Conservation (phyloP, 2,797 vertebrate species). For the Rachycentron canadum region DNA sequence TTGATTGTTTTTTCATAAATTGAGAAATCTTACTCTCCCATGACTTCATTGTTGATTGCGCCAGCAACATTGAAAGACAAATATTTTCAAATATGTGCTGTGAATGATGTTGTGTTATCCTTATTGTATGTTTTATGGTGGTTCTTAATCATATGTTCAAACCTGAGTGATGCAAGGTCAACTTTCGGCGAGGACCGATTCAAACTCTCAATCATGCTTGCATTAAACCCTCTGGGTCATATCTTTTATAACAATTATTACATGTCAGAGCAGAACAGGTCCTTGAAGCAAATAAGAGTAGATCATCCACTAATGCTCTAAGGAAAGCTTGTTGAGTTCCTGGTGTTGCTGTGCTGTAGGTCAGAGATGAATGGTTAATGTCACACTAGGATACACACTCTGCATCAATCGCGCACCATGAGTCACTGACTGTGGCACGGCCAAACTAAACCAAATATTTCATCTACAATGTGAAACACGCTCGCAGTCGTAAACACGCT, state of each 20-base stretch:
- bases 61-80: neutral
- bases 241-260: conserved; percentile 47
- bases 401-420: conserved; percentile 70
- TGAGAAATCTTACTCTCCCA: neutral
- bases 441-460: conserved; percentile 86
- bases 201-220: neutral
- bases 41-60: neutral
- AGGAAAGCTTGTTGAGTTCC: conserved; percentile 77
- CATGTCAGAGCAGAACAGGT: conserved; percentile 14
- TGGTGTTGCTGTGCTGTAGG: conserved; percentile 63
- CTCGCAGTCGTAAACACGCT: conserved; percentile 83
- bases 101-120: conserved; percentile 12
- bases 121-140: conserved; percentile 7
- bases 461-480: conserved; percentile 86
- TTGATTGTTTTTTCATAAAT: conserved; percentile 2
- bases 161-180: conserved; percentile 6
- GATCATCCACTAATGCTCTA: conserved; percentile 66
- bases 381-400: conserved; percentile 78
- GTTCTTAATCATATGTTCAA: conserved; percentile 1
- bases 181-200: neutral
- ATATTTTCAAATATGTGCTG: conserved; percentile 7
- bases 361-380: conserved; percentile 83
- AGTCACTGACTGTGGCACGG: conserved; percentile 66
- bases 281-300: conserved; percentile 22
- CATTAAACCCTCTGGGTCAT: conserved; percentile 1